These are phyloP conservation scores for Bacillus rossius DNA, from an alignment of 1,140 invertebrate species.

Conservation along the genomic window DNA sequence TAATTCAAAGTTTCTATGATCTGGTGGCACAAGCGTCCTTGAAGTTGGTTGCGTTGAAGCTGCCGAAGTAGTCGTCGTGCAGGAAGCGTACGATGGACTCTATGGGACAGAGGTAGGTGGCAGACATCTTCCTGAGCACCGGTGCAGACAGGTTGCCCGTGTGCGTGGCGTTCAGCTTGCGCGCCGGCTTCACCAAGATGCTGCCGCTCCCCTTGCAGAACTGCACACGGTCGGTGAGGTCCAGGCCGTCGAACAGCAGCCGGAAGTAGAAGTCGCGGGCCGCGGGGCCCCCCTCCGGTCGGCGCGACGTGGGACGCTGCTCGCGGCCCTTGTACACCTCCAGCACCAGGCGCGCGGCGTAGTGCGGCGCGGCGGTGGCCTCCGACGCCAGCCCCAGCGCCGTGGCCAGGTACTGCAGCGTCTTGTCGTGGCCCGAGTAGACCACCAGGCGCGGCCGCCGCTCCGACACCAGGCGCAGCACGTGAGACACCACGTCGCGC, in stretches of 20 bases:
- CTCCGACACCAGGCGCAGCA: slow-evolving; percentile 71
- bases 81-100: slow-evolving; percentile 78
- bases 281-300: slow-evolving; percentile 29
- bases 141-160: not conserved
- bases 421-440: slow-evolving; percentile 90
- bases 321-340: slow-evolving; percentile 66
- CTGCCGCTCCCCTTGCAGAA: slow-evolving; percentile 60
- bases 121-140: slow-evolving; percentile 2
- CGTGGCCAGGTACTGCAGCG: slow-evolving; percentile 72
- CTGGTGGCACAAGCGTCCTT: slow-evolving; percentile 63
- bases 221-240: slow-evolving; percentile 71
- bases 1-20: not conserved
- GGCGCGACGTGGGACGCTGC: slow-evolving; percentile 5
- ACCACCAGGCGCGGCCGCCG: slow-evolving; percentile 72
- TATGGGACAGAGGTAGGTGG: slow-evolving; percentile 63
- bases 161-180: not conserved
- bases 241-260: slow-evolving; percentile 78
- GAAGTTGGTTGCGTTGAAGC: slow-evolving; percentile 76
- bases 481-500: slow-evolving; percentile 68
- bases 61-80: slow-evolving; percentile 76
- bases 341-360: slow-evolving; percentile 79
- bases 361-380: slow-evolving; percentile 57
- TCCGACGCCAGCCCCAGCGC: slow-evolving; percentile 64
- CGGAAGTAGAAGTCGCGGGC: slow-evolving; percentile 72
- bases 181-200: not conserved